These are phyloP conservation scores for Coleophora deauratella DNA, from an alignment of 2,888 invertebrate genomes.

Conservation along the genomic window DNA sequence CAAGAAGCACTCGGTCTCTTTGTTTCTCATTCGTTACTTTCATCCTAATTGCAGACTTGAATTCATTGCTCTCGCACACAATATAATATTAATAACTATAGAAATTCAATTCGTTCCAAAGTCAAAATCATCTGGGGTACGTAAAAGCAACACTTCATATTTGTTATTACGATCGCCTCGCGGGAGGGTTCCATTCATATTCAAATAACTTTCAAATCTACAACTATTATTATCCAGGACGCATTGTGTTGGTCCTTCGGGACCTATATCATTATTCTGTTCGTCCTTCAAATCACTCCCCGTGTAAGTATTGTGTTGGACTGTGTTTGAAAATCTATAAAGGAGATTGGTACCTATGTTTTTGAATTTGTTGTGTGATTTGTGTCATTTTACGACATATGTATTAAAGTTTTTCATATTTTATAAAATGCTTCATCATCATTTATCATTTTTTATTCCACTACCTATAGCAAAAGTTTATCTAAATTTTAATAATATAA, in stretches of 20 bases:
- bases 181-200: slow-evolving; percentile 71
- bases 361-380: neutral
- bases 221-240: slow-evolving; percentile 68
- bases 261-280: slow-evolving; percentile 66
- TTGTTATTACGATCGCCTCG: slow-evolving; percentile 66
- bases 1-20: too few species aligned
- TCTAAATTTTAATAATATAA: too few species aligned
- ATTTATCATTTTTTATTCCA: neutral
- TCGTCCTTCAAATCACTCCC: slow-evolving; percentile 62
- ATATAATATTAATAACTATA: slow-evolving; percentile 28
- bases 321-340: slow-evolving; percentile 28
- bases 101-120: slow-evolving; percentile 54
- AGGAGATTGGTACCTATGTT: neutral
- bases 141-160: slow-evolving; percentile 70
- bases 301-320: slow-evolving; percentile 49
- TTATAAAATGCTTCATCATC: too few species aligned
- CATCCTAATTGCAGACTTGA: neutral
- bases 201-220: slow-evolving; percentile 72
- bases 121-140: slow-evolving; percentile 59
- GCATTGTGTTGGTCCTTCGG: slow-evolving; percentile 66
- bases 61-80: neutral
- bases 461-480: too few species aligned
- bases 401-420: too few species aligned
- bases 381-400: too few species aligned
- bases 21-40: too few species aligned